A percentile compares a stretch with the other conserved stretches of the same genome.
phyloP scores from a whole-genome alignment of 2,888 invertebrate species.

The Tribolium freemani region DNA sequence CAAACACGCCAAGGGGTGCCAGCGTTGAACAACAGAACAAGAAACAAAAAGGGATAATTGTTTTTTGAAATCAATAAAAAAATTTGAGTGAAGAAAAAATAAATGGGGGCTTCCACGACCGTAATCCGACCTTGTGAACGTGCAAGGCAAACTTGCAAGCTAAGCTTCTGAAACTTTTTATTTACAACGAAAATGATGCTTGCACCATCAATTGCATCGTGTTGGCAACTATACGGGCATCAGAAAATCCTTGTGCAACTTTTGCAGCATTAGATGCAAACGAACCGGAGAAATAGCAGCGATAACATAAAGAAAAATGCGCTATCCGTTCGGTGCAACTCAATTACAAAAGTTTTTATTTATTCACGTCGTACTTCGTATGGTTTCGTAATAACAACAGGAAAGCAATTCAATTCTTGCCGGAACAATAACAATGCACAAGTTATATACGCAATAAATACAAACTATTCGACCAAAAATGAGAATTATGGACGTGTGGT shows the following conservation, averaged over 20 bases:
- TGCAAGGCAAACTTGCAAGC: too few relatives aligned
- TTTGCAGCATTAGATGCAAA: constrained; percentile 23
- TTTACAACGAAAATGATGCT: constrained; percentile 16
- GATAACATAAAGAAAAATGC: constrained; percentile 30
- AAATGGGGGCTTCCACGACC: too few relatives aligned
- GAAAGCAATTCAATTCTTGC: constrained; percentile 33
- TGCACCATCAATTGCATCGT: constrained; percentile 27
- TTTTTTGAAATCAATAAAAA: too few relatives aligned
- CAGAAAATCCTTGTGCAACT: constrained; percentile 30
- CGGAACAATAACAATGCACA: constrained; percentile 17
- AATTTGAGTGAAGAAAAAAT: too few relatives aligned
- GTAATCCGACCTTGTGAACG: too few relatives aligned
- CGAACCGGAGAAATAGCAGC: constrained; percentile 27
- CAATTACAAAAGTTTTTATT: constrained; percentile 40
- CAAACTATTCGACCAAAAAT: not conserved
- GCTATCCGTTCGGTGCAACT: constrained; percentile 29
- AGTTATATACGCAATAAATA: constrained; percentile 23
- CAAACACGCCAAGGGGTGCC: not conserved
- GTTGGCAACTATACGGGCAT: constrained; percentile 10
- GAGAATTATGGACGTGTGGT: too few relatives aligned
- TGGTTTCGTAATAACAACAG: constrained; percentile 34
- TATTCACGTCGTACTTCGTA: constrained; percentile 32
- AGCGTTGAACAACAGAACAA: not conserved
- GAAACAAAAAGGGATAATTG: too few relatives aligned
- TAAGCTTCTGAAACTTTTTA: constrained; percentile 21